phyloP scores from a whole-genome alignment of 2,888 invertebrate species.

The Amphipoea oculea region DNA sequence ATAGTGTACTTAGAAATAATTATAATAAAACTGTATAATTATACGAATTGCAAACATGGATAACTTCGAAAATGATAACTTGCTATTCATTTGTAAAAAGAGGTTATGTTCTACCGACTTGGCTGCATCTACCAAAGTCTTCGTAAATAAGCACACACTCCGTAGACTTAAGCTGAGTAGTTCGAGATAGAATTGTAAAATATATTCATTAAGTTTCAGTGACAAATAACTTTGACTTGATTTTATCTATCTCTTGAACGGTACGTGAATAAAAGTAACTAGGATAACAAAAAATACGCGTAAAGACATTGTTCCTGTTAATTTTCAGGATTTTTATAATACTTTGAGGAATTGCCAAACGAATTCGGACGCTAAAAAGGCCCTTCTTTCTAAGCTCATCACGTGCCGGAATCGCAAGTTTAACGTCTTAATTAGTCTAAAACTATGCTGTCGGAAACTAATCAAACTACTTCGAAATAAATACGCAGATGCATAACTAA shows the following conservation, averaged over 20 bases:
- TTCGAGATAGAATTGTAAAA: constrained; percentile 31
- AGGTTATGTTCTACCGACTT: background rate
- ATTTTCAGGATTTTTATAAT: background rate
- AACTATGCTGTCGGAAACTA: background rate
- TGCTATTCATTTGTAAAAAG: background rate
- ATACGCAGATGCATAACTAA: background rate
- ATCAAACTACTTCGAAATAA: background rate
- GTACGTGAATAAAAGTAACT: background rate
- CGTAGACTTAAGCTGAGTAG: constrained; percentile 24
- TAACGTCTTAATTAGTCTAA: constrained; percentile 5
- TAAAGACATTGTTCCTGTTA: background rate
- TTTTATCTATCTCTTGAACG: constrained; percentile 10
- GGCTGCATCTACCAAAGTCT: constrained; percentile 8
- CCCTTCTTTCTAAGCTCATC: background rate
- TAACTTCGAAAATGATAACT: background rate
- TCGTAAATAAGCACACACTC: constrained; percentile 25
- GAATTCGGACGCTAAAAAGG: background rate
- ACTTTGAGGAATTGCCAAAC: background rate
- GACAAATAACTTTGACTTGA: constrained; percentile 26
- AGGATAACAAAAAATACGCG: background rate
- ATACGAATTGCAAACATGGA: background rate
- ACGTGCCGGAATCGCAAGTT: background rate
- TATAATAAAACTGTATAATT: background rate
- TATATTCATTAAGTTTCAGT: constrained; percentile 32
- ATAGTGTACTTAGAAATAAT: background rate